These are phyloP conservation scores for Tineola bisselliella DNA, from an alignment of 2,888 invertebrate species.

Conservation along the genomic window DNA sequence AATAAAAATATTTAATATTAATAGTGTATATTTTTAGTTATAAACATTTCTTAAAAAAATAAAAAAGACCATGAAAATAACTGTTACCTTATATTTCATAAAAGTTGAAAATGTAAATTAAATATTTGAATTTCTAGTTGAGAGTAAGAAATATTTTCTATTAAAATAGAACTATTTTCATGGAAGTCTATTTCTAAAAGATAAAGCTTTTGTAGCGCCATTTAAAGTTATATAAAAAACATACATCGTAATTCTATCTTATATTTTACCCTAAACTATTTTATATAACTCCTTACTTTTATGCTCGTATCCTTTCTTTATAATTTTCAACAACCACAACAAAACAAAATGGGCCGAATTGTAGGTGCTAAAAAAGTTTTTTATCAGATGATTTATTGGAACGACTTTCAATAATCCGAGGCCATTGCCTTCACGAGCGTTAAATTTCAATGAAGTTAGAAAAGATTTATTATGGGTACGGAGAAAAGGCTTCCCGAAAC, in stretches of 20 bases:
- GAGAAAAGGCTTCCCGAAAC: slow-evolving; percentile 19
- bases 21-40: too few relatives aligned
- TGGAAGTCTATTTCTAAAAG: too few relatives aligned
- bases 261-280: neutral
- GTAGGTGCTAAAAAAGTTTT: neutral
- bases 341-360: neutral
- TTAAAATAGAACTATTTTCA: too few relatives aligned
- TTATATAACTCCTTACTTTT: neutral
- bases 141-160: too few relatives aligned
- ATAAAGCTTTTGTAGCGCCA: too few relatives aligned
- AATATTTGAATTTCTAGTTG: too few relatives aligned
- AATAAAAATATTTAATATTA: too few relatives aligned
- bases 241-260: too few relatives aligned
- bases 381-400: slow-evolving; percentile 27
- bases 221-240: neutral
- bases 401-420: slow-evolving; percentile 22
- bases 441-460: slow-evolving; percentile 31
- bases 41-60: too few relatives aligned
- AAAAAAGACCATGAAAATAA: too few relatives aligned
- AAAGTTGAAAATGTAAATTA: too few relatives aligned
- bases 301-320: neutral
- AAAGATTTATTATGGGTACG: slow-evolving; percentile 22
- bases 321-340: neutral
- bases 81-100: too few relatives aligned
- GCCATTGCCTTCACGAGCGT: slow-evolving; percentile 24